Evolutionary conservation across 2,888 invertebrate species (phyloP), one percentile per base, ranked within the genome.

Genomic region (Microlaimidae sp.): DNA sequence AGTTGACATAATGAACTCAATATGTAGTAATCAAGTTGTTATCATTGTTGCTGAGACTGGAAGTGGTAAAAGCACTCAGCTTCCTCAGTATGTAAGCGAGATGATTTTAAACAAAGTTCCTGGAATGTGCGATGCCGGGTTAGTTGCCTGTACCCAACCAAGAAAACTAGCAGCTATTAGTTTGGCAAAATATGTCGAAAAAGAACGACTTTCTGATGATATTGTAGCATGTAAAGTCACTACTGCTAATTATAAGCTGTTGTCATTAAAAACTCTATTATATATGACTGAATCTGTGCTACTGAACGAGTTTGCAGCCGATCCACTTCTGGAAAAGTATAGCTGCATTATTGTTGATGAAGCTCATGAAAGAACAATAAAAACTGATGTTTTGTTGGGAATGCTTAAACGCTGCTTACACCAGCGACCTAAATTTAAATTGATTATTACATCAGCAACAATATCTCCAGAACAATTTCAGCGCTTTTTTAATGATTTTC

Each of bases 61-160:
- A 2, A 71, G 71, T 1, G 72, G 72, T 1, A 72, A 72, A 56
- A 72, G 71, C 51, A 71, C 71, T 19, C 72, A 72, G 59, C 57
- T 72, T 52, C 61, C 62, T 2, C 71, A 71, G 56, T 73, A 71
- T 53, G 54, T 72, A 1, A 60, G 64, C 27, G 65, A 68, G 40
- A 62, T 66, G 1, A n/a, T n/a, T n/a, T n/a, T n/a, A n/a, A n/a
- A n/a, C n/a, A n/a, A n/a, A n/a, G n/a, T n/a, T n/a, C n/a, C n/a
- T n/a, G 64, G 63, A 13, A 53, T 63, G 47, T 58, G 58, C 21
- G 57, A 59, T 2, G 46, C 60, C 1, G 65, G 66, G 28, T 65
- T 69, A 27, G 66, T 66, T 2, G 17, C 21, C 10, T 71, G 71
- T 56, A 71, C 72, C 1, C 72, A 73, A 54, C 73, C 73, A 2